Evolutionary conservation across 2,797 vertebrate species (phyloP), one percentile per base, ranked within the genome.

Genomic region (Phalloptychus januarius): DNA sequence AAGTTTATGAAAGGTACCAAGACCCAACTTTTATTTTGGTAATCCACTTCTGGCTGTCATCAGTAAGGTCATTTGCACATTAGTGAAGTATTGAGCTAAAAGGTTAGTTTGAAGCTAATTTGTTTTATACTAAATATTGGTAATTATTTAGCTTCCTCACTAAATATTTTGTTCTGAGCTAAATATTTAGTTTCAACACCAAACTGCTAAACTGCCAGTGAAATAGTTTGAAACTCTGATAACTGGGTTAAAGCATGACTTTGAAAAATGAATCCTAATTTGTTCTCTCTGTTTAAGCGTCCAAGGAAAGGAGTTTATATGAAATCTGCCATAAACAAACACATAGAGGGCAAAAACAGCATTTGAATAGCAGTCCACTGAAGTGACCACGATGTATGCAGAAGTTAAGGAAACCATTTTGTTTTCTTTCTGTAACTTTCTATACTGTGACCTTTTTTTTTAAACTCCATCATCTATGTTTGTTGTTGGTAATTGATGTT

Each of bases 391-490:
- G 1, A 40, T 25, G 36, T 23, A 40, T 67, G 4, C 10, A 40
- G 10, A 38, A 10, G 36, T 40, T 6, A 25, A 40, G 63, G 36
- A 23, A 40, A 67, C 63, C 31, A 16, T 20, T 40, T 23, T 25
- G 3, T 23, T 67, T 40, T 23, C 4, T 25, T 6, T 3, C 18
- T 12, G 8, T 10, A 67, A 25, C 36, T 38, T 23, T 63, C 31
- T 18, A 63, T 15, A 63, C 33, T 65, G 36, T 65, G 7, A 38
- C 33, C 61, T 38, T 54, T 72, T 84, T 70, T 71, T 77, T 2
- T 74, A 63, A 44, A 25, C 46, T n/a, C 42, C 31, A 18, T 79
- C 13, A 40, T 76, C 72, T 18, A 73, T 74, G 7, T 20, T 38
- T 67, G 63, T 23, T 70, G 67, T 45, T 44, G 67, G 11, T 28